Conservation (phyloP, 64 coral and sea anemone genomes). For the Montipora sp. region DNA sequence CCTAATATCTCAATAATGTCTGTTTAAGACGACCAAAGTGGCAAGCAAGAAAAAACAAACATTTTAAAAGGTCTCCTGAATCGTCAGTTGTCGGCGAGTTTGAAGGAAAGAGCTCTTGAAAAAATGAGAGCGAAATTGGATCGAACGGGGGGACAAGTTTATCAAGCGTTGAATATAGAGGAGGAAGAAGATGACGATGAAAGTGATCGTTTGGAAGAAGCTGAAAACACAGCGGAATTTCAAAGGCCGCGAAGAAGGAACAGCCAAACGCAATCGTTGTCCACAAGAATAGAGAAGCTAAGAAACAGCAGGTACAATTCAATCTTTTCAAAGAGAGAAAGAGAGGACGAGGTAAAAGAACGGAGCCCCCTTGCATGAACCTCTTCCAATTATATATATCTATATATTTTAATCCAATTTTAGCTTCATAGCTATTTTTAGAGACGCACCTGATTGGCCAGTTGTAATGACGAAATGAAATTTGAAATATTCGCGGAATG, state of each 20-base stretch:
- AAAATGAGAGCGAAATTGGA: slow-evolving; percentile 4
- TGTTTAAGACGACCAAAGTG: neutral
- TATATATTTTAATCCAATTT: too few relatives aligned
- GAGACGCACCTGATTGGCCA: too few relatives aligned
- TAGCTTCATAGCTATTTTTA: too few relatives aligned
- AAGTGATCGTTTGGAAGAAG: neutral
- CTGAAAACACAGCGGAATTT: neutral
- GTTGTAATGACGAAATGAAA: too few relatives aligned
- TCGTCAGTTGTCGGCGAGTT: slow-evolving; percentile 49
- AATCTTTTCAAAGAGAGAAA: too few relatives aligned
- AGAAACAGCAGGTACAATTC: slow-evolving; percentile 11
- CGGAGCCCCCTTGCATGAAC: too few relatives aligned
- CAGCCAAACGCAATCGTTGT: neutral
- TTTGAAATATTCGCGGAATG: too few relatives aligned
- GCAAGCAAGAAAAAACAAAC: neutral
- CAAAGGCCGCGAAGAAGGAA: neutral
- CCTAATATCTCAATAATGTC: too few relatives aligned
- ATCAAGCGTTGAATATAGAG: slow-evolving; percentile 24
- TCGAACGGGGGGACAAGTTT: neutral
- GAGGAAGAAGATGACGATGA: slow-evolving; percentile 7
- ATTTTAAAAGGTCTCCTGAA: slow-evolving; percentile 38
- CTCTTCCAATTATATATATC: too few relatives aligned
- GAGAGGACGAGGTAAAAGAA: too few relatives aligned
- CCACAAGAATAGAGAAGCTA: neutral
- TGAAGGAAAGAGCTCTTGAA: neutral